Evolutionary conservation across 92 coral and sea anemone species (phyloP).

Genomic region (Umimayanthus chanpuru): DNA sequence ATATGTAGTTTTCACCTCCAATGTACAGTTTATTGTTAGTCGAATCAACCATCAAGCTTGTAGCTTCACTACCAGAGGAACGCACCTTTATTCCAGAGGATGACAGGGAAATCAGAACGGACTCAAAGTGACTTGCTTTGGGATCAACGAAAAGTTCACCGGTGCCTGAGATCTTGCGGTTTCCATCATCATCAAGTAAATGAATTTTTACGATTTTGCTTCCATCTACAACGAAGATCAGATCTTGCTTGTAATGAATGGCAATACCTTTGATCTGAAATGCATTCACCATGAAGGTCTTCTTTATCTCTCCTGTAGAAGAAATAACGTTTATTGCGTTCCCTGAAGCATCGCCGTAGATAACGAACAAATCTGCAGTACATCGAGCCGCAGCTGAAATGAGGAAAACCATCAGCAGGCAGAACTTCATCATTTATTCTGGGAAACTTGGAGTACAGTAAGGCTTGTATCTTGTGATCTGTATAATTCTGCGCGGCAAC

Average conservation of each 20-base stretch:
- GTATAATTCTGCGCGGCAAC: neutral
- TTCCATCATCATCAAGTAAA: conserved; percentile 37
- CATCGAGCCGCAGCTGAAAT: neutral
- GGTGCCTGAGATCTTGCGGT: conserved; percentile 28
- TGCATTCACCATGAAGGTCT: neutral
- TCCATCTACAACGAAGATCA: conserved; percentile 47
- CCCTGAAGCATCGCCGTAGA: neutral
- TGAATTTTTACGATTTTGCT: conserved; percentile 15
- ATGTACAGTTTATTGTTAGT: neutral
- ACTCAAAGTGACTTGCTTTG: conserved; percentile 36
- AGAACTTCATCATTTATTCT: neutral
- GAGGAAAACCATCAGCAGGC: neutral
- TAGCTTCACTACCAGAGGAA: neutral
- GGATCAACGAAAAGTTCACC: conserved; percentile 42
- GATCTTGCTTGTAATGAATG: conserved; percentile 45
- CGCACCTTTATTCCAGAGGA: neutral
- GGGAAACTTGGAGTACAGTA: too few relatives aligned
- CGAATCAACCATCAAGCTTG: conserved; percentile 14
- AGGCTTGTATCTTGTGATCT: neutral
- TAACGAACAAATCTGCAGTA: neutral
- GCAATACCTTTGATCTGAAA: conserved; percentile 21
- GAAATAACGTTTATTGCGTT: neutral
- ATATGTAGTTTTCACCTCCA: neutral
- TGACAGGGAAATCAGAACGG: neutral
- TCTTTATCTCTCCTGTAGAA: neutral